Evolutionary conservation across 2,797 vertebrate species (phyloP).

Genomic region (Enteromius argenteus): DNA sequence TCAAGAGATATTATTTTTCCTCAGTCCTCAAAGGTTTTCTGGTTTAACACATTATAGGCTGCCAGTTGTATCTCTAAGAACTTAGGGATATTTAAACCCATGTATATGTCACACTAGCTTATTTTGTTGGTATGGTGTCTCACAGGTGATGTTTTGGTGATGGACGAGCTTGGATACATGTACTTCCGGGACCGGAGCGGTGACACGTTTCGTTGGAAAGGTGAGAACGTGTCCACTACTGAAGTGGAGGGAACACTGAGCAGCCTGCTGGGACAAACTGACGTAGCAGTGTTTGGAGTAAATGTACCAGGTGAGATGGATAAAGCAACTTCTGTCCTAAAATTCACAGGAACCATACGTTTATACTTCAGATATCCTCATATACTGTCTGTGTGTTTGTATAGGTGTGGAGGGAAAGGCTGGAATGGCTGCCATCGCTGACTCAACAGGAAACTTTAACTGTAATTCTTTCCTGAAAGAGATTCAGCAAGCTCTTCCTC

Average conservation of each 20-base stretch:
- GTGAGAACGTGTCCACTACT: conserved; percentile 89
- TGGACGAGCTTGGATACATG: conserved; percentile 91
- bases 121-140: conserved; percentile 12
- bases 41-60: background rate
- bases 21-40: background rate
- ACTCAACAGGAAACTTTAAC: conserved; percentile 75
- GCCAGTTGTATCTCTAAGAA: background rate
- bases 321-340: background rate
- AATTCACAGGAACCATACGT: background rate
- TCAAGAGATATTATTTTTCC: background rate
- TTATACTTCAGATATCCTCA: background rate
- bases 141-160: conserved; percentile 86
- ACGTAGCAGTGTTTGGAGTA: conserved; percentile 88
- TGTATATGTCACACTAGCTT: background rate
- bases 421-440: conserved; percentile 87
- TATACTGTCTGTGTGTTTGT: conserved; percentile 27
- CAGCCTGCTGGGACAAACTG: conserved; percentile 81
- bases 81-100: too few species aligned
- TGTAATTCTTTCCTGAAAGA: conserved; percentile 77
- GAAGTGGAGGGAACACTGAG: conserved; percentile 89
- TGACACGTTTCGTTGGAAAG: conserved; percentile 90
- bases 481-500: conserved; percentile 82
- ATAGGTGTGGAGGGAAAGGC: conserved; percentile 90
- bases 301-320: conserved; percentile 78
- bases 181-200: conserved; percentile 88